Evolutionary conservation across 2,797 vertebrate species (phyloP), one percentile per base, ranked within the genome.

Genomic region (Coregonus suidteri): DNA sequence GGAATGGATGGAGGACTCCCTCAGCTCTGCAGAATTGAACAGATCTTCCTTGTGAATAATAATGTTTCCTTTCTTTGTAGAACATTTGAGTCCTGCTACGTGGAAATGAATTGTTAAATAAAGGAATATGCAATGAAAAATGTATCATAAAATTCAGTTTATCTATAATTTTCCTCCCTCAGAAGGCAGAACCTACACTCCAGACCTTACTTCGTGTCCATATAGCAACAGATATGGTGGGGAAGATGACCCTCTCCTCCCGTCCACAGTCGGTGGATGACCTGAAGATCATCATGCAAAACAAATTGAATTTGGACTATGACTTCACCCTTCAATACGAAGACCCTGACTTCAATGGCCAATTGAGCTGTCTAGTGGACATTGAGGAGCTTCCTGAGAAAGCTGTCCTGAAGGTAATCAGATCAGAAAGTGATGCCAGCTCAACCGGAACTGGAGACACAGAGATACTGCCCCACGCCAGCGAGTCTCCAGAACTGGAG

Each of bases 81-180:
- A 13, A 34, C 66, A 20, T 75, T 74, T 4, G 1, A 86, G 11
- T 78, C 62, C 71, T 77, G 77, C 74, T 86, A 86, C 66, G 54
- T 0, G 72, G 79, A 85, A 41, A 41, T 7, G 37, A 41, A 41
- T 41, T 41, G 37, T 41, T 41, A 41, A 9, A 9, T 7, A 1
- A 41, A 41, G 37, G 37, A 41, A 9, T 41, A 41, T 9, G 37
- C 25, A 1, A 25, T 25, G 25, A 25, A 25, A 25, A 25, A 41
- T 41, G 1, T 7, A 41, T 9, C 6, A 41, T 41, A 41, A 9
- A 41, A 41, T 25, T 25, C 25, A 25, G 25, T 25, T 41, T 1
- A 7, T 9, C 6, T 2, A 6, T 41, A 2, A 7, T 41, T 41
- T 41, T 41, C 37, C 37, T 41, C 37, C 37, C 37, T 41, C 37